These are phyloP conservation scores for human (Homo sapiens) DNA, from an alignment of 2,113 vertebrate species.

Conservation along the genomic window DNA sequence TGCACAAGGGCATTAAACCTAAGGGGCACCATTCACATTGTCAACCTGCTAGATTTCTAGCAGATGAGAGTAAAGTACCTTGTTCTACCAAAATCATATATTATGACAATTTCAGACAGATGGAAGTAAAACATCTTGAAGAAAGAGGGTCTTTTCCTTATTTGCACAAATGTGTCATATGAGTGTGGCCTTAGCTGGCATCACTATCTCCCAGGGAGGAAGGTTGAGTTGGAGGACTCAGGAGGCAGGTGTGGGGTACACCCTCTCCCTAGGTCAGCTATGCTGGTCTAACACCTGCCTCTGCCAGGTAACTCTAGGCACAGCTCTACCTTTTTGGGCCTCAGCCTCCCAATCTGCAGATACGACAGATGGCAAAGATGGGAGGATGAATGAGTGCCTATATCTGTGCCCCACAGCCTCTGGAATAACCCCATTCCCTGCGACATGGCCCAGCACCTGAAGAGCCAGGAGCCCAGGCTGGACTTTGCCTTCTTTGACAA, in stretches of 20 bases:
- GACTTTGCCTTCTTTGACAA: constrained; percentile 86
- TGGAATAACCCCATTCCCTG: constrained; percentile 89
- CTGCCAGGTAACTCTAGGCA: neutral
- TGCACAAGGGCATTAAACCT: neutral
- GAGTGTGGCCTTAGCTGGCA: no score
- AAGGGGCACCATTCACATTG: neutral
- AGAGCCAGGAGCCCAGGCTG: constrained; percentile 86
- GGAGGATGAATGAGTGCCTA: neutral
- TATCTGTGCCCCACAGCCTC: constrained; percentile 83
- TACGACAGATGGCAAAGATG: neutral
- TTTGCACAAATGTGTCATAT: neutral
- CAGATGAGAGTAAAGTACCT: neutral
- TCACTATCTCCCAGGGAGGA: neutral
- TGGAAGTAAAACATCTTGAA: neutral
- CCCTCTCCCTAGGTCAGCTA: neutral
- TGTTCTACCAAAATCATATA: neutral
- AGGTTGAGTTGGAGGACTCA: neutral
- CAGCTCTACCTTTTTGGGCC: neutral
- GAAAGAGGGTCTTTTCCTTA: neutral
- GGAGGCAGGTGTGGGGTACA: neutral
- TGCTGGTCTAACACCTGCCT: neutral
- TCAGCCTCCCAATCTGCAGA: neutral
- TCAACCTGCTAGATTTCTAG: neutral
- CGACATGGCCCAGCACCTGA: constrained; percentile 68
- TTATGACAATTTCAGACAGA: neutral